Percentiles rank a stretch among this genome's conserved stretches.
Conservation (phyloP, 2,113 vertebrate species). For the Baryphthengus martii region DNA sequence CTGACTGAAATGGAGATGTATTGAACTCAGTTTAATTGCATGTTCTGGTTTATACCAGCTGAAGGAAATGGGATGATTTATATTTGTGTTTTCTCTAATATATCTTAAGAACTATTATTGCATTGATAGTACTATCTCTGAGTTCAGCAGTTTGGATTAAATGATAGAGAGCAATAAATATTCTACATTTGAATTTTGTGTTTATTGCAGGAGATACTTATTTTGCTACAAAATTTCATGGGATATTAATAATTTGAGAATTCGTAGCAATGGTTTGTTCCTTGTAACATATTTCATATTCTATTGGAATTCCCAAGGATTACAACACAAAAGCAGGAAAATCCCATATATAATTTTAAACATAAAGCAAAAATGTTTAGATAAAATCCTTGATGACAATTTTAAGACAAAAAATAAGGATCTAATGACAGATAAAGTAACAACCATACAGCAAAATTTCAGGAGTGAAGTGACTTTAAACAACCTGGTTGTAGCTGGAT, state of each 20-base stretch:
- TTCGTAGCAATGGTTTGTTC: background rate
- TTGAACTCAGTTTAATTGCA: background rate
- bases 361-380: background rate
- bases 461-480: background rate
- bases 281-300: background rate
- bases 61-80: background rate
- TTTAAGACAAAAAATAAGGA: background rate
- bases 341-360: background rate
- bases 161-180: background rate
- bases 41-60: background rate
- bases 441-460: background rate
- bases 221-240: background rate
- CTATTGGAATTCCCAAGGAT: background rate
- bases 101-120: background rate
- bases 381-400: background rate
- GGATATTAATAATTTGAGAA: background rate
- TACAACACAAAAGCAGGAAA: background rate
- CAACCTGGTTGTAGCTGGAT: background rate
- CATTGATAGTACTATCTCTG: background rate
- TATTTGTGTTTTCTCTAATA: background rate
- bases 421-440: background rate
- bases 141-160: background rate
- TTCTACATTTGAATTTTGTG: background rate
- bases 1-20: background rate
- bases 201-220: background rate